These are phyloP conservation scores for Sinocyclocheilus anophthalmus DNA, from an alignment of 2,113 vertebrate genomes.

Conservation along the genomic window DNA sequence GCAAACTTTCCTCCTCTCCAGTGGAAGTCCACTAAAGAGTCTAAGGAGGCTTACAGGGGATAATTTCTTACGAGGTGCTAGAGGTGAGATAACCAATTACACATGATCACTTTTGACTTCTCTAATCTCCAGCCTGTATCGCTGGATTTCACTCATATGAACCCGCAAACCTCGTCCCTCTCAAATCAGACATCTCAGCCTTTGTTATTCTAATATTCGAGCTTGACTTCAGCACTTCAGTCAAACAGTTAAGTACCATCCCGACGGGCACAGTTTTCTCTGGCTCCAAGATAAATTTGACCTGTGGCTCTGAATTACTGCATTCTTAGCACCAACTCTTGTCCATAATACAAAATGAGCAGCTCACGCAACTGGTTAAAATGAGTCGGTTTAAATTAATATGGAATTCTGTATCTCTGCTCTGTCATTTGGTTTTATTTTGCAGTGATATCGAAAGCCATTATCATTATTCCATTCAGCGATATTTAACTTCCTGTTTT, in stretches of 20 bases:
- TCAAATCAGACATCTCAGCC: constrained; percentile 65
- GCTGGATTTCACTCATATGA: constrained; percentile 68
- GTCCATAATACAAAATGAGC: constrained; percentile 14
- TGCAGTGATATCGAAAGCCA: neutral
- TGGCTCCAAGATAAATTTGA: constrained; percentile 50
- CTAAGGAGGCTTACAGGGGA: constrained; percentile 73
- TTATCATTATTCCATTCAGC: neutral
- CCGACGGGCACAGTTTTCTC: constrained; percentile 38
- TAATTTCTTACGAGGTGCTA: constrained; percentile 72
- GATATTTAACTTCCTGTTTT: neutral
- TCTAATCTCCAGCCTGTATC: constrained; percentile 74
- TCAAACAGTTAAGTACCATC: constrained; percentile 67
- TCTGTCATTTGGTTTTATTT: neutral
- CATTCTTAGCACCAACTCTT: constrained; percentile 15
- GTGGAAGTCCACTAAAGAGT: constrained; percentile 75
- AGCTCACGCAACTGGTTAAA: neutral
- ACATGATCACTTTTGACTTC: constrained; percentile 78
- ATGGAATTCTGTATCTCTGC: neutral
- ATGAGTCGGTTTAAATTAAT: neutral
- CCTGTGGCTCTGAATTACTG: constrained; percentile 23
- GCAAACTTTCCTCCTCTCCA: constrained; percentile 66
- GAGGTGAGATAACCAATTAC: constrained; percentile 80
- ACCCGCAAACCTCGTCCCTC: constrained; percentile 72
- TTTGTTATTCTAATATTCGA: constrained; percentile 78
- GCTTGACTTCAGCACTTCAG: constrained; percentile 69